Conservation (phyloP, 2,113 vertebrate species). For the Clarias gariepinus region DNA sequence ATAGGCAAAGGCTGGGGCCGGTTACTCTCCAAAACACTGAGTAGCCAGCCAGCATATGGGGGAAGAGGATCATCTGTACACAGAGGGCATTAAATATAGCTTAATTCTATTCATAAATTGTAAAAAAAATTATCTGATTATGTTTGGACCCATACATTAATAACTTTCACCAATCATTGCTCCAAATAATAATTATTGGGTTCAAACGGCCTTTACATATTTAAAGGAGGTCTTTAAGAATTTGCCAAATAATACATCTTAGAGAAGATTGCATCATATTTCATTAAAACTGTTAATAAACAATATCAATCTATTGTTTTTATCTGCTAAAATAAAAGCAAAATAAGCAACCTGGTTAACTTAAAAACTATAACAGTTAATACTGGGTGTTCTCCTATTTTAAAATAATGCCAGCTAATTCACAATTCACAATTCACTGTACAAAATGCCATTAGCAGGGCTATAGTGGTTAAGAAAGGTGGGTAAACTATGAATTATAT, state of each 20-base stretch:
- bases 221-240: not conserved
- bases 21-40: constrained; percentile 90
- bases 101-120: not conserved
- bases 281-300: not conserved
- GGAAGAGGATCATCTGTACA: constrained; percentile 87
- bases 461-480: too few relatives aligned
- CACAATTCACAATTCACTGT: not conserved
- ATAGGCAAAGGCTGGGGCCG: constrained; percentile 92
- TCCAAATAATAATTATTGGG: not conserved
- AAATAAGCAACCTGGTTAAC: not conserved
- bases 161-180: not conserved
- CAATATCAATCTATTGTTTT: not conserved
- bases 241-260: not conserved
- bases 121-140: not conserved
- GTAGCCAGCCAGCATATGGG: constrained; percentile 91
- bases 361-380: not conserved
- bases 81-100: not conserved
- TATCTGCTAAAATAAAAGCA: not conserved
- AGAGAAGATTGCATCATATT: not conserved
- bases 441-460: not conserved
- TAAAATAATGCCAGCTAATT: not conserved
- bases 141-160: not conserved
- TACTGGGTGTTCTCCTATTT: not conserved
- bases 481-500: too few relatives aligned
- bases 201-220: not conserved